Percentiles rank a stretch among this genome's conserved stretches.
These are phyloP conservation scores for Papio anubis DNA, from an alignment of 2,113 vertebrate genomes.

Conservation along the genomic window DNA sequence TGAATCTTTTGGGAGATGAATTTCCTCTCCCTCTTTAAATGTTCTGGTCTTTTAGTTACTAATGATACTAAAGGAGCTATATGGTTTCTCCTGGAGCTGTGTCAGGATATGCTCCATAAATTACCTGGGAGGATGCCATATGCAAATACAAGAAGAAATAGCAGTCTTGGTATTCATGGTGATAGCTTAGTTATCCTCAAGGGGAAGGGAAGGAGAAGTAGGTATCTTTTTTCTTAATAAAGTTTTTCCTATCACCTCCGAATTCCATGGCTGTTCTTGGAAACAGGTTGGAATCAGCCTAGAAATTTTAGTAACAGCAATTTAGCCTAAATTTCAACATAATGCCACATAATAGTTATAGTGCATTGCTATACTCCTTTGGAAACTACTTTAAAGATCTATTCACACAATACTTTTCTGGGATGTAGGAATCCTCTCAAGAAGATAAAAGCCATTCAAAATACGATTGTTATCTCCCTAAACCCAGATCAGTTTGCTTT, in stretches of 20 bases:
- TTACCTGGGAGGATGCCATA: constrained; percentile 29
- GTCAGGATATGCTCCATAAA: constrained; percentile 33
- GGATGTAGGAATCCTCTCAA: neutral
- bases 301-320: constrained; percentile 23
- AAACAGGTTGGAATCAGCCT: neutral
- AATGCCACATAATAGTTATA: neutral
- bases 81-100: neutral
- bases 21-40: neutral
- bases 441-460: neutral
- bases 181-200: constrained; percentile 32
- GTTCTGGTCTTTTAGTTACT: neutral
- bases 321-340: constrained; percentile 14
- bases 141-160: constrained; percentile 37
- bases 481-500: constrained; percentile 27
- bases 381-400: constrained; percentile 48
- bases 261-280: neutral
- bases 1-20: neutral
- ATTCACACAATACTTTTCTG: neutral
- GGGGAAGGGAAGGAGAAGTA: neutral
- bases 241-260: neutral
- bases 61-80: neutral
- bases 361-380: constrained; percentile 7
- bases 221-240: neutral
- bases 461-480: neutral
- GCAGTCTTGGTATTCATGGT: neutral